phyloP scores from a whole-genome alignment of 2,888 invertebrate genomes.

The Drosophila koepferae region DNA sequence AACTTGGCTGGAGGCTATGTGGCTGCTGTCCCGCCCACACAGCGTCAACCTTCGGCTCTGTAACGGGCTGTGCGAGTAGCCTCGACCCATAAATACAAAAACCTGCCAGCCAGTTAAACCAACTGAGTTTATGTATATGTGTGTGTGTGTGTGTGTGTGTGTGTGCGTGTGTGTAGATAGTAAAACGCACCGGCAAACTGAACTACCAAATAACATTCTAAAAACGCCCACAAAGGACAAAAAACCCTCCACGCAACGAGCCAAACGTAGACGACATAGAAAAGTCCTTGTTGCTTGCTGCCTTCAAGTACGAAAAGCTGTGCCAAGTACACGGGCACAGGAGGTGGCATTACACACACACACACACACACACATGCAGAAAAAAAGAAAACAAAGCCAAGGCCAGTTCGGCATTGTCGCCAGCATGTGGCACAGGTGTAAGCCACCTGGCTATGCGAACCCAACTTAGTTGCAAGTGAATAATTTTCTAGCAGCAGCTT shows the following conservation, averaged over 20 bases:
- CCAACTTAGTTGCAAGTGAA: conserved; percentile 25
- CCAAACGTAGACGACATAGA: conserved; percentile 29
- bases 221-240: conserved; percentile 28
- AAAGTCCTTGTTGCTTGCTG: conserved; percentile 47
- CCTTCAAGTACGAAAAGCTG: conserved; percentile 26
- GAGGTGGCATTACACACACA: conserved; percentile 13
- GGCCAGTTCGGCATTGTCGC: conserved; percentile 52
- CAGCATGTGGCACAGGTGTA: conserved; percentile 9
- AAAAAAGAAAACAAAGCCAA: conserved; percentile 38
- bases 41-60: conserved; percentile 61
- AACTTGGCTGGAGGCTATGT: conserved; percentile 14
- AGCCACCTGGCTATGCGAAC: conserved; percentile 3
- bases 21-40: conserved; percentile 43
- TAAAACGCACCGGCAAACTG: conserved; percentile 44
- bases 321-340: conserved; percentile 8
- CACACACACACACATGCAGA: conserved; percentile 8
- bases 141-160: conserved; percentile 3
- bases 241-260: conserved; percentile 30
- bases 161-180: conserved; percentile 32
- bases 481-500: conserved; percentile 19
- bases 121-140: not conserved
- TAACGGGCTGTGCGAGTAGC: conserved; percentile 61
- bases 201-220: conserved; percentile 58
- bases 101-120: conserved; percentile 41
- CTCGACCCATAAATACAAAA: conserved; percentile 77